Conservation (phyloP, 2,888 invertebrate species). For the Doris montereyensis region DNA sequence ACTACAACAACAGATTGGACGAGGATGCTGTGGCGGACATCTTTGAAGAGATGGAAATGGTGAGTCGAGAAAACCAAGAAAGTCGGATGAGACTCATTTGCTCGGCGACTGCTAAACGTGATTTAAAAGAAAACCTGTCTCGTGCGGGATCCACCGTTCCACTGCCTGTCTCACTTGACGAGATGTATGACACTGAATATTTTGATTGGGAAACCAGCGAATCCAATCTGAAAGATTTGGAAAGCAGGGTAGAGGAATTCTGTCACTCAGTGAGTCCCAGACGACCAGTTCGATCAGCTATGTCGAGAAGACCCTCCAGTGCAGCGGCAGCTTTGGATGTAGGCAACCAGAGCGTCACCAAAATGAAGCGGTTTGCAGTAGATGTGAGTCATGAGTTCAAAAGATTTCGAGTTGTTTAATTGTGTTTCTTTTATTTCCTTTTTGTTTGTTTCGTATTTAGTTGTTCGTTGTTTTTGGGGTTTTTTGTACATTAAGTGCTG, state of each 20-base stretch:
- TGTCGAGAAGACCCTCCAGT: slow-evolving; percentile 26
- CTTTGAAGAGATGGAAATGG: slow-evolving; percentile 53
- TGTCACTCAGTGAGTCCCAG: slow-evolving; percentile 45
- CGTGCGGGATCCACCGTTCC: neutral
- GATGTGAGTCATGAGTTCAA: slow-evolving; percentile 53
- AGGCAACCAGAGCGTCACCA: slow-evolving; percentile 37
- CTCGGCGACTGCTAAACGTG: slow-evolving; percentile 24
- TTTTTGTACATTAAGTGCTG: too few species aligned
- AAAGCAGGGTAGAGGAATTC: slow-evolving; percentile 54
- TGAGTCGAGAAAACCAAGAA: slow-evolving; percentile 53
- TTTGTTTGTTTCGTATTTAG: too few species aligned
- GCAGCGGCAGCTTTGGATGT: slow-evolving; percentile 33
- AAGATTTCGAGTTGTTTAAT: too few species aligned
- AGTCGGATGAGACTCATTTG: slow-evolving; percentile 32
- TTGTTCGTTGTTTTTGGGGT: too few species aligned
- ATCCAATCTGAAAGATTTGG: slow-evolving; percentile 54
- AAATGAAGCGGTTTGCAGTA: slow-evolving; percentile 52
- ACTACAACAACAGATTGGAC: slow-evolving; percentile 38
- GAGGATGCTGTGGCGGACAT: slow-evolving; percentile 43
- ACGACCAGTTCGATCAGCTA: neutral
- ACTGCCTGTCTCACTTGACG: neutral
- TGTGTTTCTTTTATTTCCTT: too few species aligned
- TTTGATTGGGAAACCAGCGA: slow-evolving; percentile 69
- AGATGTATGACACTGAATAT: slow-evolving; percentile 49
- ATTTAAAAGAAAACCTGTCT: neutral